Evolutionary conservation across 2,797 vertebrate species (phyloP), one percentile per base, ranked within the genome.

Genomic region (Saxicola maurus): DNA sequence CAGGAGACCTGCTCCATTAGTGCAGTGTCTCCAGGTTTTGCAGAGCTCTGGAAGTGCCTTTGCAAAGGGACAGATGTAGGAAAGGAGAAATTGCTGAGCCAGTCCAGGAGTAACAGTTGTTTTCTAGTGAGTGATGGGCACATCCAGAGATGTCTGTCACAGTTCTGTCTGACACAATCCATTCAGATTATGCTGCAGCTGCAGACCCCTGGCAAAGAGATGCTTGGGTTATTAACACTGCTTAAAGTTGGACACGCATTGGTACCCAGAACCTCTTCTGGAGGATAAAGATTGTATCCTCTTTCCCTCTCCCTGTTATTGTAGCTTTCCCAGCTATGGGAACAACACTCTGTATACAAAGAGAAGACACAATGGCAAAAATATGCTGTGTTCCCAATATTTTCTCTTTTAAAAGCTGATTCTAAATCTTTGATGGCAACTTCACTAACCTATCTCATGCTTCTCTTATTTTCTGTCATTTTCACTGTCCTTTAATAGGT

Each of bases 201-300:
- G 33, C 51, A 56, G 9, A 13, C 38, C n/a, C 19, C 13, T 60
- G 17, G 13, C 59, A 49, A 67, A 78, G 33, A 60, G 33, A 11
- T 35, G 9, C 19, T 60, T 78, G 38, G 4, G 3, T 76, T 84
- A 46, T 31, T 31, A 33, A 14, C 16, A 20, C 5, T 40, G 10
- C 10, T 17, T 49, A 45, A 38, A 86, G 3, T 0, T 79, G 27
- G 5, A 31, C 20, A 57, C 7, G 5, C 7, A 2, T 2, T 42
- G 27, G 19, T 56, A 53, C 10, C 23, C 59, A 33, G 9, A 21
- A 42, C 19, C 8, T 60, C 30, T 60, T 48, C 42, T 81, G 31
- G 3, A 53, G 4, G 7, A 18, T 38, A 43, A 66, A 53, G 35
- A 27, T 10, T 30, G 25, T 6, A 6, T 49, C 6, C 9, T 37